Percentiles rank a stretch among this genome's conserved stretches.
Conservation (phyloP, 2,888 invertebrate genomes). For the Boloria selene region DNA sequence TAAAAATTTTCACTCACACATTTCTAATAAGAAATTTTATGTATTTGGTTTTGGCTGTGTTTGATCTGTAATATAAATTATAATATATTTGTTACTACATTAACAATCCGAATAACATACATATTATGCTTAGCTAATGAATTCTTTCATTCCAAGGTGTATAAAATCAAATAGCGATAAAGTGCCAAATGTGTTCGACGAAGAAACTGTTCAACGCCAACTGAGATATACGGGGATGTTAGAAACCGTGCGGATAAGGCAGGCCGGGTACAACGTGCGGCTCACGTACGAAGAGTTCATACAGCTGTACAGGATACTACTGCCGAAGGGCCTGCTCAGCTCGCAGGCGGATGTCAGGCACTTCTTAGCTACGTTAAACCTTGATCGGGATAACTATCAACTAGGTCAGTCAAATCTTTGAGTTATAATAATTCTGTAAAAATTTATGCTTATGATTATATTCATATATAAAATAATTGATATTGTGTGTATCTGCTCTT, state of each 20-base stretch:
- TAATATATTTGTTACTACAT: too few species aligned
- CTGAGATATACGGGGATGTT: constrained; percentile 98
- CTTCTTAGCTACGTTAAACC: constrained; percentile 91
- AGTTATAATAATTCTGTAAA: too few species aligned
- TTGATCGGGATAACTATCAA: constrained; percentile 95
- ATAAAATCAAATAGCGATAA: constrained; percentile 98
- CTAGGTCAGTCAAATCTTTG: constrained; percentile 79
- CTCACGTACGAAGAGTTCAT: constrained; percentile 97
- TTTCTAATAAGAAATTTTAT: too few species aligned
- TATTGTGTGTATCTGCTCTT: too few species aligned
- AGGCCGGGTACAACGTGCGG: constrained; percentile 97
- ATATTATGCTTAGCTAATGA: background rate
- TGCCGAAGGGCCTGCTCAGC: constrained; percentile 93
- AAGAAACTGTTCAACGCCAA: constrained; percentile 93
- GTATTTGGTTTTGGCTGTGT: too few species aligned
- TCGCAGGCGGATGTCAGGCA: constrained; percentile 92
- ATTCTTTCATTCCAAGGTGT: constrained; percentile 81
- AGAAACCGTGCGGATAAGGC: constrained; percentile 96
- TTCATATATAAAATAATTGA: too few species aligned
- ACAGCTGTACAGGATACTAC: constrained; percentile 93
- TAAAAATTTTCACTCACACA: too few species aligned
- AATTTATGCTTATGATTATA: too few species aligned
- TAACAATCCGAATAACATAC: too few species aligned
- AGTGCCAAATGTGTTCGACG: constrained; percentile 95
- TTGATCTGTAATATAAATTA: too few species aligned